phyloP scores from a whole-genome alignment of 2,113 vertebrate species.

The Muntiacus muntjak region DNA sequence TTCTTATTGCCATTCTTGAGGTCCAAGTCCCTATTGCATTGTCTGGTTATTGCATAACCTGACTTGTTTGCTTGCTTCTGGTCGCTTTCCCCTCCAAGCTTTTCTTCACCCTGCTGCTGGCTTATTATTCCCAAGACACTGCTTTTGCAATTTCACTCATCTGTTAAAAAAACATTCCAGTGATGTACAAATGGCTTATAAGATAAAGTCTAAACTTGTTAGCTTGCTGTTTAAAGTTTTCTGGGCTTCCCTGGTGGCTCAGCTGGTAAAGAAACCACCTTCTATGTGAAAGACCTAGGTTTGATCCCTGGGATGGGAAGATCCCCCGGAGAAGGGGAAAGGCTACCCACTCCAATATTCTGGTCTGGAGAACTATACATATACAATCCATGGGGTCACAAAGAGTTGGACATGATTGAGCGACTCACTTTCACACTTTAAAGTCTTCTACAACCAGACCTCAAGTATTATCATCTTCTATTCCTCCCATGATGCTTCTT shows the following conservation, averaged over 20 bases:
- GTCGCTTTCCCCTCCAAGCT: background rate
- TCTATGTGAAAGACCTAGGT: background rate
- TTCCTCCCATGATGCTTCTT: background rate
- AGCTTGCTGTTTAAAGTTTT: background rate
- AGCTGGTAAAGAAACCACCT: background rate
- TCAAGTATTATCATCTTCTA: background rate
- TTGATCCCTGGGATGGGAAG: background rate
- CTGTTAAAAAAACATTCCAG: background rate
- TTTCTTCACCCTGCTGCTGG: background rate
- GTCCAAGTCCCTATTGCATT: background rate
- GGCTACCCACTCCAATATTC: background rate
- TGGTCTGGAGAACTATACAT: background rate
- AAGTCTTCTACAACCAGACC: background rate
- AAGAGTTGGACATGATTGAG: background rate
- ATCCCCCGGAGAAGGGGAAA: background rate
- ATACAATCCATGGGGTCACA: background rate
- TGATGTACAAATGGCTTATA: background rate
- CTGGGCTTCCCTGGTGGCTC: background rate
- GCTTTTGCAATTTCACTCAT: background rate
- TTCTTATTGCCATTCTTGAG: background rate
- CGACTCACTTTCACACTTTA: background rate
- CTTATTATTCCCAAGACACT: background rate
- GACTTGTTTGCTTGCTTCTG: background rate
- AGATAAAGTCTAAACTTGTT: background rate
- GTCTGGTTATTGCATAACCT: background rate